Conservation (phyloP, 2,113 vertebrate species). For the Hypocryptadius cinnamomeus region DNA sequence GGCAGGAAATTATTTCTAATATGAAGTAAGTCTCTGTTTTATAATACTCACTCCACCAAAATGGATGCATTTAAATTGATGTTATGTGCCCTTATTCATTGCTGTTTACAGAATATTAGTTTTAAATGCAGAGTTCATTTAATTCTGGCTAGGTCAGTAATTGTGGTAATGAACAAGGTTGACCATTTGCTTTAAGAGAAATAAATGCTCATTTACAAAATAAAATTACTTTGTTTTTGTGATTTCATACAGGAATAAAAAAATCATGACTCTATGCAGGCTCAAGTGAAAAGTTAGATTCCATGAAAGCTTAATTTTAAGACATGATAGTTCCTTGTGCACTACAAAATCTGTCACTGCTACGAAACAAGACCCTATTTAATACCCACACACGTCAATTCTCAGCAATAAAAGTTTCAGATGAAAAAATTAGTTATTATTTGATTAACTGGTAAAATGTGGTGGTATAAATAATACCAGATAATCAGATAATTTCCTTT, state of each 20-base stretch:
- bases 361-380: not conserved
- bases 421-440: constrained; percentile 52
- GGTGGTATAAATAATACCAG: constrained; percentile 27
- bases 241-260: not conserved
- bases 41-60: constrained; percentile 2
- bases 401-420: not conserved
- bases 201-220: constrained; percentile 7
- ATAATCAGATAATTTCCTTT: not conserved
- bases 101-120: not conserved
- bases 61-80: constrained; percentile 44
- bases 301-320: constrained; percentile 4
- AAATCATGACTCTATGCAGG: not conserved
- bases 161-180: constrained; percentile 30
- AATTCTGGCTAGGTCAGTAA: constrained; percentile 20
- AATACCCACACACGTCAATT: not conserved
- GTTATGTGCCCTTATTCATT: not conserved
- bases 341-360: not conserved
- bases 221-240: not conserved
- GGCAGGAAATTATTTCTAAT: constrained; percentile 15
- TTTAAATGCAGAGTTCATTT: constrained; percentile 35
- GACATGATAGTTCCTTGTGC: not conserved
- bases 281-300: not conserved
- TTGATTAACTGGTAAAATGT: constrained; percentile 29
- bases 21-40: not conserved
- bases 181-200: not conserved